Evolutionary conservation across 2,797 vertebrate species (phyloP).

Genomic region (Acridotheres tristis): DNA sequence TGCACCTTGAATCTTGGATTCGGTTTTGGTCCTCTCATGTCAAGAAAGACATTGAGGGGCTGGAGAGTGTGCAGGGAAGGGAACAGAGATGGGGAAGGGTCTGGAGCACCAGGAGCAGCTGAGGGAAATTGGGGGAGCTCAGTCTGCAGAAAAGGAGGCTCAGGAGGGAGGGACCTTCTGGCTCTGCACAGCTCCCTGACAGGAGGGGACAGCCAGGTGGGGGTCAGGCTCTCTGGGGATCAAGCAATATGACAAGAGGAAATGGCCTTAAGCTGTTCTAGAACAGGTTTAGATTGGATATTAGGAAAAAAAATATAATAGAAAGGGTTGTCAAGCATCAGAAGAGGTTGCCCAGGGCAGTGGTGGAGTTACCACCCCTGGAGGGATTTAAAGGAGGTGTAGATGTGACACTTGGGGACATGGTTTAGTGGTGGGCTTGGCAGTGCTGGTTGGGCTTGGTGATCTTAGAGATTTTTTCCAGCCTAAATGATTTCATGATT

Average conservation of each 20-base stretch:
- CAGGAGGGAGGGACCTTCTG: fast-evolving
- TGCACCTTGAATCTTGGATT: fast-evolving
- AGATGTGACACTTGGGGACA: not conserved
- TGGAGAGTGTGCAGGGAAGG: not conserved
- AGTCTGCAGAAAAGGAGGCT: not conserved
- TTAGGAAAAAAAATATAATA: not conserved
- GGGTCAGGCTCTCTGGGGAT: not conserved
- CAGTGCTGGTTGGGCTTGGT: not conserved
- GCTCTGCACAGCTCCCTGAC: not conserved
- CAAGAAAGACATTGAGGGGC: not conserved
- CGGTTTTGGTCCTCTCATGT: not conserved
- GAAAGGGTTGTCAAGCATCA: not conserved
- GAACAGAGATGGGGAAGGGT: fast-evolving
- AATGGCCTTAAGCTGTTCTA: too few species aligned
- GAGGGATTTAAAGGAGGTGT: not conserved
- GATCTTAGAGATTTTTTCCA: not conserved
- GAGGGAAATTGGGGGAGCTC: not conserved
- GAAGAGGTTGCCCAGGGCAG: not conserved
- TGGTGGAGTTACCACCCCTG: not conserved
- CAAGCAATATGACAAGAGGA: not conserved
- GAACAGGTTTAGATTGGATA: not conserved
- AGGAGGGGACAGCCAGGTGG: not conserved
- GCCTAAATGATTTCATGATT: not conserved
- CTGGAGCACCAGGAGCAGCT: not conserved
- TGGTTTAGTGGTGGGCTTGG: not conserved